Evolutionary conservation across 2,888 invertebrate species (phyloP).

Genomic region (Brachypterus glaber): DNA sequence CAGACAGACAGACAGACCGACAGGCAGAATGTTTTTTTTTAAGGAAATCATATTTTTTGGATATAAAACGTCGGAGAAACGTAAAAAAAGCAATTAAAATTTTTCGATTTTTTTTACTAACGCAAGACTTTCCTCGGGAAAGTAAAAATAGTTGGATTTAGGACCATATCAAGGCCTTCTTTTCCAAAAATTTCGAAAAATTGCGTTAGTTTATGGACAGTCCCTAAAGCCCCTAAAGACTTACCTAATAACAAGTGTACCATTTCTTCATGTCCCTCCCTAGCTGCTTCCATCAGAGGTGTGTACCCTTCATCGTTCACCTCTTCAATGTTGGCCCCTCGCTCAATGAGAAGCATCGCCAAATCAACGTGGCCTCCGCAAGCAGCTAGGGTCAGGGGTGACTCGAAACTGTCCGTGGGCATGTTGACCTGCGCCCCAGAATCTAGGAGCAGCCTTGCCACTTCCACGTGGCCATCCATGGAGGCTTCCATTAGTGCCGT

Average conservation of each 20-base stretch:
- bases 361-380: constrained; percentile 98
- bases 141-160: too few species aligned
- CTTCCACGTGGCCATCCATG: constrained; percentile 99
- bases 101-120: too few species aligned
- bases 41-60: too few species aligned
- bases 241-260: constrained; percentile 86
- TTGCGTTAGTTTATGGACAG: too few species aligned
- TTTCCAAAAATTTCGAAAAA: too few species aligned
- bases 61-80: too few species aligned
- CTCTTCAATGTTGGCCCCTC: constrained; percentile 98
- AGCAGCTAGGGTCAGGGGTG: constrained; percentile 93
- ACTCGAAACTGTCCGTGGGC: constrained; percentile 99
- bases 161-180: too few species aligned
- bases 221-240: too few species aligned
- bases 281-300: constrained; percentile 96
- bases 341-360: constrained; percentile 88
- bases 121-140: too few species aligned
- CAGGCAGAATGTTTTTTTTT: too few species aligned
- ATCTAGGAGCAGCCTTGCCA: constrained; percentile 86
- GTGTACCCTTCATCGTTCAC: constrained; percentile 99
- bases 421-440: constrained; percentile 98
- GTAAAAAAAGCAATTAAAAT: too few species aligned
- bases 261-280: constrained; percentile 98
- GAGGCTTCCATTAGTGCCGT: constrained; percentile 99
- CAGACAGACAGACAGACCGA: too few species aligned